Evolutionary conservation across 2,888 invertebrate species (phyloP), one percentile per base, ranked within the genome.

Genomic region (Ectropis crepuscularia): DNA sequence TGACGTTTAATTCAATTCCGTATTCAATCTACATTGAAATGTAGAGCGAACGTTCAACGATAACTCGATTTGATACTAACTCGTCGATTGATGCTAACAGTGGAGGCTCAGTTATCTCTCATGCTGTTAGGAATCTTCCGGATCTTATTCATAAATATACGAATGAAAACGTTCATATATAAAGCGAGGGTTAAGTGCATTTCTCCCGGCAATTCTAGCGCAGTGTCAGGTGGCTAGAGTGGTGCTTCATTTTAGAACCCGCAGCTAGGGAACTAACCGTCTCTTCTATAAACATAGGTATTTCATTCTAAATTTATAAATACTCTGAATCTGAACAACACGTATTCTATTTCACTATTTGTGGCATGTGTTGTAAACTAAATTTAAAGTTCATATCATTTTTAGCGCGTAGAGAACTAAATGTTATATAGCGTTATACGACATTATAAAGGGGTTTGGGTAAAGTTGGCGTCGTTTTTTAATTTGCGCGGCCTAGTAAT

Each of bases 161-260:
- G 50, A 16, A 41, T 16, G 41, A 51, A 41, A 41, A 51, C 16
- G 51, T 51, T 16, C 37, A 41, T 12, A 12, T 16, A 43, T 16
- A 49, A 57, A 51, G n/a, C 45, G 39, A 53, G 53, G 47, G 62
- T 54, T 62, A 61, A 71, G 71, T 68, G 71, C 64, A 67, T 65
- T 8, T 63, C 68, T 65, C 45, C 28, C 69, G 69, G 69, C 65
- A 74, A 72, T 75, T 71, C 73, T 72, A 68, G 69, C 66, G 69
- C 68, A 63, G 71, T 64, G 75, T 75, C 65, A 74, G 77, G 75
- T 71, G 71, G 70, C 76, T 70, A 65, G 74, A 76, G 77, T 75
- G 69, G 64, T 63, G 58, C 71, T 69, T 67, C 67, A 62, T 71
- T 74, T 73, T 68, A 77, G 72, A 50, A 67, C 54, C 65, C 45